These are phyloP conservation scores for Callyntrura sp. DNA, from an alignment of 2,888 invertebrate species.

Conservation along the genomic window DNA sequence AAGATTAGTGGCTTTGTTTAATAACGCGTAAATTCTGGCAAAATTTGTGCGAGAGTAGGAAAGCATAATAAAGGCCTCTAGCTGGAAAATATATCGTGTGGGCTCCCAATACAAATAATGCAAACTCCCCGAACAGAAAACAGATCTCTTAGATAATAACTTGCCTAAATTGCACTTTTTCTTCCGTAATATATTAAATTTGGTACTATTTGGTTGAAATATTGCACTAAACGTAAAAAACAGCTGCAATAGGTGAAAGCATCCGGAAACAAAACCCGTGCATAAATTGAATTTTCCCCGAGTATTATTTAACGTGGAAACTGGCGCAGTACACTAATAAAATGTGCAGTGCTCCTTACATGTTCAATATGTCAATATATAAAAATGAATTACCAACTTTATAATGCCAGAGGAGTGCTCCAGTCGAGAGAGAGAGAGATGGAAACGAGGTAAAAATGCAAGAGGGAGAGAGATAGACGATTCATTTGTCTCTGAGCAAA, in stretches of 20 bases:
- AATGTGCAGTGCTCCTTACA: background rate
- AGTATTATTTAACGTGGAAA: too few relatives aligned
- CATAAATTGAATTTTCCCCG: too few relatives aligned
- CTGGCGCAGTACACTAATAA: too few relatives aligned
- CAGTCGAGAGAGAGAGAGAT: background rate
- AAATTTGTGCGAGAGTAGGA: background rate
- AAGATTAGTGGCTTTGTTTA: conserved; percentile 68
- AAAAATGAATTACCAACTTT: background rate
- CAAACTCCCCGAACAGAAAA: background rate
- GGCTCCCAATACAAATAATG: conserved; percentile 30
- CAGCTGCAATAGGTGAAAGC: too few relatives aligned
- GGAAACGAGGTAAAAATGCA: conserved; percentile 6
- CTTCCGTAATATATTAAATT: background rate
- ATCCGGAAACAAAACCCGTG: too few relatives aligned
- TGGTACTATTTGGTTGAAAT: too few relatives aligned
- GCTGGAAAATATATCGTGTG: background rate
- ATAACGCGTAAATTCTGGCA: conserved; percentile 58
- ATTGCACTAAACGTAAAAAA: too few relatives aligned
- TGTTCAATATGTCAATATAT: conserved; percentile 12
- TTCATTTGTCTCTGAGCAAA: conserved; percentile 28
- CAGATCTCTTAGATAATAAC: conserved; percentile 17
- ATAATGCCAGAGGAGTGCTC: background rate
- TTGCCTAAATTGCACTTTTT: background rate
- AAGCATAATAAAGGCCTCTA: background rate
- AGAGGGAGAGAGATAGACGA: background rate